Percentiles rank a stretch among this genome's conserved stretches.
These are phyloP conservation scores for Semibalanus balanoides DNA, from an alignment of 1,140 invertebrate genomes.

Conservation along the genomic window DNA sequence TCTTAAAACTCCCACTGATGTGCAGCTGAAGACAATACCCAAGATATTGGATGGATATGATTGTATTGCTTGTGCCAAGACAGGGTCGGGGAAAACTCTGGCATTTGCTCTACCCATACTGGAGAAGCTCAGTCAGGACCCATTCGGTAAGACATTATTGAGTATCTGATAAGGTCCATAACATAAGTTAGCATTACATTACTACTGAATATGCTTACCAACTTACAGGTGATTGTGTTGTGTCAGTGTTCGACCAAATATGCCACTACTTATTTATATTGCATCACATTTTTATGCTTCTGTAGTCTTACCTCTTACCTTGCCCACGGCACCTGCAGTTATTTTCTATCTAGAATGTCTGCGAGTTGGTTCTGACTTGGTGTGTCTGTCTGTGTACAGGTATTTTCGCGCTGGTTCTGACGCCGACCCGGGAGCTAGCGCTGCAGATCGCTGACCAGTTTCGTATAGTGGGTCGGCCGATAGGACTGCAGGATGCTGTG, in stretches of 20 bases:
- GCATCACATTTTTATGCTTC: too few species aligned
- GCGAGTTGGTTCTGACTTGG: too few species aligned
- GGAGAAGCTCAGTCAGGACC: slow-evolving; percentile 77
- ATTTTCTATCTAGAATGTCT: too few species aligned
- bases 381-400: too few species aligned
- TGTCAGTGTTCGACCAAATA: too few species aligned
- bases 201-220: too few species aligned
- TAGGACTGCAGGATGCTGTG: slow-evolving; percentile 29
- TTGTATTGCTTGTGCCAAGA: slow-evolving; percentile 90
- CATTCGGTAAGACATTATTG: slow-evolving; percentile 46
- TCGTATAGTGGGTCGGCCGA: slow-evolving; percentile 39
- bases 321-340: too few species aligned
- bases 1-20: background rate
- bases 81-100: slow-evolving; percentile 94
- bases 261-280: too few species aligned
- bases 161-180: too few species aligned
- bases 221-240: too few species aligned
- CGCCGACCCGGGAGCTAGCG: slow-evolving; percentile 90
- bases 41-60: slow-evolving; percentile 51
- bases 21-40: background rate
- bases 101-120: slow-evolving; percentile 92
- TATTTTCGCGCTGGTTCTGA: slow-evolving; percentile 86
- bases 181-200: too few species aligned
- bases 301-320: too few species aligned
- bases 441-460: slow-evolving; percentile 88